Base-by-base conservation (phyloP, 2,113 vertebrate genomes). In the Actinemys pallida region DNA sequence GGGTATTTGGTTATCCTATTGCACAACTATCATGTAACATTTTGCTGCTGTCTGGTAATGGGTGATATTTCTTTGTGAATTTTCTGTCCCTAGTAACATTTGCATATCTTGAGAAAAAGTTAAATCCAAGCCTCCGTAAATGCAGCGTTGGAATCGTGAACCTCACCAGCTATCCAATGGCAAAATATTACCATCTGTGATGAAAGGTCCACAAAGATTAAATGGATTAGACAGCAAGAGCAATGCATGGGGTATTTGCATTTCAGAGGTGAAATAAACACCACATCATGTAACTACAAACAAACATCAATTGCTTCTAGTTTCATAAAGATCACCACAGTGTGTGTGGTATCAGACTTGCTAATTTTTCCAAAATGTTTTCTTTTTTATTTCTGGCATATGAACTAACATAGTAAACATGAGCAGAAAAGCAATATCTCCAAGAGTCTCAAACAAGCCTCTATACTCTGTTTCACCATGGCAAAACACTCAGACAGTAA, bases 1-100 rank as follows among this genome's bases (percentile, higher is more conserved):
- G 53, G 16, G 31, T 82, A 91, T 93, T 96, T 45, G 52, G 16
- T 39, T 47, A 89, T 92, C 31, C 54, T 80, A 50, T 24, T 91
- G 87, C 85, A 91, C 87, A 94, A 86, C 81, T 52, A 89, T 87
- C 79, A 92, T 93, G 87, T 49, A 78, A 82, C 85, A 95, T 86
- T 81, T 90, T 89, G 89, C 52, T 92, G 92, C 54, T 87, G 19
- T 81, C 83, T 84, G 72, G 94, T 4, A 5, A 88, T 22, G 10
- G 90, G 86, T 47, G 3, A 2, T 69, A 76, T 80, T 92, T 86
- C 76, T 87, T 39, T 69, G 78, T 19, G 84, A 53, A 88, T 65
- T 65, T 93, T 93, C 83, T 90, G 53, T 57, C 59, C n/a, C 78
- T 80, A 89, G 12, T 17, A 90, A 94, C 88, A 91, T 0, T 5